Evolutionary conservation across 2,113 vertebrate species (phyloP).

Genomic region (Barnardius zonarius): DNA sequence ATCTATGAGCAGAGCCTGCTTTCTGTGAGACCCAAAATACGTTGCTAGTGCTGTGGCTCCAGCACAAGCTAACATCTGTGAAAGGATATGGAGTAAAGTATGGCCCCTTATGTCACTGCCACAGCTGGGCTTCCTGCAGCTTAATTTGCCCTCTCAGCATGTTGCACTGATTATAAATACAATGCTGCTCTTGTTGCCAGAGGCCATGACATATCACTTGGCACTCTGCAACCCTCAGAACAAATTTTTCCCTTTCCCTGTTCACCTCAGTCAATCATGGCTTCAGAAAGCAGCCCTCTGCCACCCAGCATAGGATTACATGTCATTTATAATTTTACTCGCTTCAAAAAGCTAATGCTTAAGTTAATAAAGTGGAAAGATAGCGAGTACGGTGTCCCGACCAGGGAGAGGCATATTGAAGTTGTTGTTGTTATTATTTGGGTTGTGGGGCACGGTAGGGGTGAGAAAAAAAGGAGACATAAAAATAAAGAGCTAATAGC

Average conservation of each 20-base stretch:
- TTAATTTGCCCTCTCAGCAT: slow-evolving; percentile 54
- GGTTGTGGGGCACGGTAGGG: slow-evolving; percentile 24
- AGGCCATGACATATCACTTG: slow-evolving; percentile 55
- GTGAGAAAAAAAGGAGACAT: background rate
- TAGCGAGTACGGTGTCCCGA: background rate
- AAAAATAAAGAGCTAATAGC: slow-evolving; percentile 46
- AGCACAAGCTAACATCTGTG: slow-evolving; percentile 57
- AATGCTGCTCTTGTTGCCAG: slow-evolving; percentile 12
- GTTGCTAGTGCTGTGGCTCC: background rate
- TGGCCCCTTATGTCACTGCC: slow-evolving; percentile 12
- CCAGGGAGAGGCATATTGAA: slow-evolving; percentile 30
- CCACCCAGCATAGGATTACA: slow-evolving; percentile 45
- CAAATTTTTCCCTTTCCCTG: slow-evolving; percentile 52
- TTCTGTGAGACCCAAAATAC: background rate
- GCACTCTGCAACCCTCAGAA: slow-evolving; percentile 19
- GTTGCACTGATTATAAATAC: slow-evolving; percentile 60
- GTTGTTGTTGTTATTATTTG: slow-evolving; percentile 44
- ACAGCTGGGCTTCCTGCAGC: slow-evolving; percentile 57
- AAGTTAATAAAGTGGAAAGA: slow-evolving; percentile 71
- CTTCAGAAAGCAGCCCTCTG: slow-evolving; percentile 31
- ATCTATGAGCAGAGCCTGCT: background rate
- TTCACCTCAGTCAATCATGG: slow-evolving; percentile 37
- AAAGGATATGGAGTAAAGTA: slow-evolving; percentile 46
- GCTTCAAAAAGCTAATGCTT: slow-evolving; percentile 58
- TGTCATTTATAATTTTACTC: slow-evolving; percentile 57